phyloP scores from a whole-genome alignment of 2,888 invertebrate species.

The Aporophyla lueneburgensis region DNA sequence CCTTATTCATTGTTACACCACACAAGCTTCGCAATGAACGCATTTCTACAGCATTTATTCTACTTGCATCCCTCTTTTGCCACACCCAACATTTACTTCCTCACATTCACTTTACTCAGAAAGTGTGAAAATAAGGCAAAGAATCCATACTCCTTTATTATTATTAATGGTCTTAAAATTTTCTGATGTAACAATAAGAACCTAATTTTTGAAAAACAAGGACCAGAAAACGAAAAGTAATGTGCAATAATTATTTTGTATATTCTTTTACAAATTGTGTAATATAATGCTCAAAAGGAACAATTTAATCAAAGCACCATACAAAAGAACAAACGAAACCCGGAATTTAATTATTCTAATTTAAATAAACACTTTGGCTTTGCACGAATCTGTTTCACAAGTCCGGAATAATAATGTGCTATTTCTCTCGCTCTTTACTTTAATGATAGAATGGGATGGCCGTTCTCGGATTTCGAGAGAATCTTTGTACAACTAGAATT shows the following conservation, averaged over 20 bases:
- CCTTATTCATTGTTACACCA: neutral
- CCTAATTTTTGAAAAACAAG: neutral
- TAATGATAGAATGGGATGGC: neutral
- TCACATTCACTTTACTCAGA: neutral
- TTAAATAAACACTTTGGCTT: constrained; percentile 32
- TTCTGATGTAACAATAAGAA: neutral
- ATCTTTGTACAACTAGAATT: neutral
- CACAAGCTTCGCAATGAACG: neutral
- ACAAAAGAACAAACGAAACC: constrained; percentile 2
- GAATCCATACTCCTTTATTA: neutral
- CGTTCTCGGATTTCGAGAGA: constrained; percentile 3
- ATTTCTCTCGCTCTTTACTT: neutral
- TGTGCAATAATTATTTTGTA: neutral
- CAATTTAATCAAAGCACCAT: constrained; percentile 4
- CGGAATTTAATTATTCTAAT: constrained; percentile 38
- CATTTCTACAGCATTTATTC: neutral
- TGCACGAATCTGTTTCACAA: constrained; percentile 6
- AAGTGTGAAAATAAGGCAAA: neutral
- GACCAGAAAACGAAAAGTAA: neutral
- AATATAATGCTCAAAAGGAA: neutral
- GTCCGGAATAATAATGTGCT: constrained; percentile 27
- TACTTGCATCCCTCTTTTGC: neutral
- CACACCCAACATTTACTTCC: neutral
- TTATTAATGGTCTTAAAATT: neutral
- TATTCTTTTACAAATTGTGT: neutral